phyloP scores from a whole-genome alignment of 2,113 vertebrate genomes.

The Brachyhypopomus gauderio region DNA sequence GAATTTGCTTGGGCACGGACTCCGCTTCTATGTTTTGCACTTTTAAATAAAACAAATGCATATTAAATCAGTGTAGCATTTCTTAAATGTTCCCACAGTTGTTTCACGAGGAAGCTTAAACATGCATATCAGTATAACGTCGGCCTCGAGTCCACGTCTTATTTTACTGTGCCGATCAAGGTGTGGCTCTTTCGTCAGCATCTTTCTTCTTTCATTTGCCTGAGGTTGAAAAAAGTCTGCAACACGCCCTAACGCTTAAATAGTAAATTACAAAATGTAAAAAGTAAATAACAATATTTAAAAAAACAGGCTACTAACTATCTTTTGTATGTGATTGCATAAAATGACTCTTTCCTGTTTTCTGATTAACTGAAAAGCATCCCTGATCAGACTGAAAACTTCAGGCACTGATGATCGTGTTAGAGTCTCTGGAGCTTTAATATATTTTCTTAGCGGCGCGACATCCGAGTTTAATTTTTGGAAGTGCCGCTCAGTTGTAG shows the following conservation, averaged over 20 bases:
- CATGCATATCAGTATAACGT: background rate
- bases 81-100: background rate
- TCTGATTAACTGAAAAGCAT: background rate
- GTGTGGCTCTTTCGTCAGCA: slow-evolving; percentile 24
- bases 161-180: slow-evolving; percentile 15
- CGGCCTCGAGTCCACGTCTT: background rate
- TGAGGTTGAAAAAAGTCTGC: background rate
- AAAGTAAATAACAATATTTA: too few species aligned
- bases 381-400: slow-evolving; percentile 13
- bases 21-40: background rate
- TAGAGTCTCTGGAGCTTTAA: too few species aligned
- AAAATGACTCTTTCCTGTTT: too few species aligned
- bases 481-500: too few species aligned
- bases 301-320: too few species aligned
- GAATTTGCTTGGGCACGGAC: too few species aligned
- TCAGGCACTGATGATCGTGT: background rate
- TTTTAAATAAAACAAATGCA: background rate
- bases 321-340: too few species aligned
- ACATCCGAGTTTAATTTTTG: too few species aligned
- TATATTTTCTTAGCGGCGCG: too few species aligned
- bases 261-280: too few species aligned
- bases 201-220: background rate
- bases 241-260: too few species aligned
- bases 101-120: background rate
- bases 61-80: background rate